Percentiles rank a stretch among this genome's conserved stretches.
Evolutionary conservation across 2,888 invertebrate genomes (phyloP).

Genomic region (Dugesia japonica): DNA sequence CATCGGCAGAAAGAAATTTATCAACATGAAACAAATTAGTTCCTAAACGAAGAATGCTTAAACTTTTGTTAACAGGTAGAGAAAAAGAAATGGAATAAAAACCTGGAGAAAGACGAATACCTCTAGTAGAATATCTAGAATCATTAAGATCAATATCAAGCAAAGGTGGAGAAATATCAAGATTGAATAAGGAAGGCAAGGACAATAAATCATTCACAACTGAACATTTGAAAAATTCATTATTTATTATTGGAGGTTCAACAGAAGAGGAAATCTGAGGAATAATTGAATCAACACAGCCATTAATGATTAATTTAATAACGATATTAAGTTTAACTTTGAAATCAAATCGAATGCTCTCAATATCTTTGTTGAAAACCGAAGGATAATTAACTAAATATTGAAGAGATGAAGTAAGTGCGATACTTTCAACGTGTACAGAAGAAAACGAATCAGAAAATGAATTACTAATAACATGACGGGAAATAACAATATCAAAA

Average conservation of each 20-base stretch:
- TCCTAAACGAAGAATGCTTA: too few relatives aligned
- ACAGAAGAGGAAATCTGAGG: not conserved
- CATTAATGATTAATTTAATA: not conserved
- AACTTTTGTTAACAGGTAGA: too few relatives aligned
- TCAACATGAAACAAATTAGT: too few relatives aligned
- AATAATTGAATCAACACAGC: not conserved
- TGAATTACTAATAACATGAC: not conserved
- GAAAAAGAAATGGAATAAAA: too few relatives aligned
- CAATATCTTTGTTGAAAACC: not conserved
- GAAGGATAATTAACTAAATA: not conserved
- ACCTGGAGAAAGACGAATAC: too few relatives aligned
- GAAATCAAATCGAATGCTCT: not conserved
- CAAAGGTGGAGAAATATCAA: too few relatives aligned
- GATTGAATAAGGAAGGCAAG: too few relatives aligned
- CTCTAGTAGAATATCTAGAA: too few relatives aligned
- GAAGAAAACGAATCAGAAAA: not conserved
- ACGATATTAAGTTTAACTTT: not conserved
- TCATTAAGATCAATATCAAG: too few relatives aligned
- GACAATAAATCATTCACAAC: not conserved
- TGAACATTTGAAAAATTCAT: not conserved
- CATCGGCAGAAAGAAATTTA: too few relatives aligned
- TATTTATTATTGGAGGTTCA: not conserved
- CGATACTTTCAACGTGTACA: not conserved
- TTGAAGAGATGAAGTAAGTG: not conserved
- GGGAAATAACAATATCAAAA: not conserved